These are phyloP conservation scores for Melieria picta DNA, from an alignment of 2,888 invertebrate species.

Conservation along the genomic window DNA sequence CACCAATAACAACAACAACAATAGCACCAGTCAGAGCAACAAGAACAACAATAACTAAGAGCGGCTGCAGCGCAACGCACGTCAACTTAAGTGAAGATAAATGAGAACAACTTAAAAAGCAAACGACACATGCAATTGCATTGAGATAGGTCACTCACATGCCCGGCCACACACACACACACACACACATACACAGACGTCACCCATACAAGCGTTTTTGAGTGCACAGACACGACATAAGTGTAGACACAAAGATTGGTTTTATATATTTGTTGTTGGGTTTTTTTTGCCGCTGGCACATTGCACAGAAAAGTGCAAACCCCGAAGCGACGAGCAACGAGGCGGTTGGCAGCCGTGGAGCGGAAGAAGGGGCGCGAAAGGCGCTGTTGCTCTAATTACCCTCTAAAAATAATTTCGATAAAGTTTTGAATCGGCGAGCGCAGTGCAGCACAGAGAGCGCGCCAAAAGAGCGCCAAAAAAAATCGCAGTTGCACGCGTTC, in stretches of 20 bases:
- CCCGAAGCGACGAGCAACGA: neutral
- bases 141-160: slow-evolving; percentile 61
- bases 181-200: slow-evolving; percentile 13
- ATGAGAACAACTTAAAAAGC: slow-evolving; percentile 43
- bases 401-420: slow-evolving; percentile 40
- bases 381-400: slow-evolving; percentile 52
- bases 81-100: slow-evolving; percentile 36
- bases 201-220: neutral
- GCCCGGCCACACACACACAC: slow-evolving; percentile 37
- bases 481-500: no score
- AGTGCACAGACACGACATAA: no score
- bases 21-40: slow-evolving; percentile 34
- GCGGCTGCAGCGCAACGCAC: no score
- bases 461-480: no score
- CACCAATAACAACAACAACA: slow-evolving; percentile 20
- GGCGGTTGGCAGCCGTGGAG: neutral
- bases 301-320: no score
- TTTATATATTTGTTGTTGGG: no score
- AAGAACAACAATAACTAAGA: no score
- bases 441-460: no score
- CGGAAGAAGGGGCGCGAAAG: neutral
- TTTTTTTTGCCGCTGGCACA: no score
- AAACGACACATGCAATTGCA: slow-evolving; percentile 56
- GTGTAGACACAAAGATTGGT: no score
- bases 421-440: slow-evolving; percentile 29